Percentiles rank a stretch among this genome's conserved stretches.
Conservation (phyloP, 2,797 vertebrate genomes). For the Nannoperca australis region DNA sequence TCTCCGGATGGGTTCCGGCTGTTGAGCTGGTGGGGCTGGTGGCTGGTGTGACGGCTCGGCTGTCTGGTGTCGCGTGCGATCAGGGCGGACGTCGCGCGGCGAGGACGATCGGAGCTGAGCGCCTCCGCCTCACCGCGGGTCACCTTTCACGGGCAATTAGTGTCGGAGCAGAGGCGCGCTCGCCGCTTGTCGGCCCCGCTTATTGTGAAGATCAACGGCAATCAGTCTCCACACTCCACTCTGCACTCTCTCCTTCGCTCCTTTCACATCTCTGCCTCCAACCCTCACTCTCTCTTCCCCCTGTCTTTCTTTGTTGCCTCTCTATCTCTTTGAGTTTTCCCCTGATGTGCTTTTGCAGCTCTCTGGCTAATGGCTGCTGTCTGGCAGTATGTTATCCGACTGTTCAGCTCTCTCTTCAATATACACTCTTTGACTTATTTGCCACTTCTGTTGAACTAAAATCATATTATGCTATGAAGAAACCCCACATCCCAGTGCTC, state of each 20-base stretch:
- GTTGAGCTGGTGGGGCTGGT: conserved; percentile 81
- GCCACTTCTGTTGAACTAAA: conserved; percentile 55
- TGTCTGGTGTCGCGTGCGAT: conserved; percentile 95
- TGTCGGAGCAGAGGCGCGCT: conserved; percentile 95
- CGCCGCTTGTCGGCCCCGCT: conserved; percentile 95
- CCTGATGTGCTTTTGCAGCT: conserved; percentile 79
- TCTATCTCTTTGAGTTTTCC: conserved; percentile 74
- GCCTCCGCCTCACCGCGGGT: conserved; percentile 93
- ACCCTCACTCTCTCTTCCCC: conserved; percentile 71
- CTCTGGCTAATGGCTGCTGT: conserved; percentile 75
- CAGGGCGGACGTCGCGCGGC: conserved; percentile 83
- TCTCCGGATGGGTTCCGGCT: conserved; percentile 77
- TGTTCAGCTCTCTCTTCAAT: conserved; percentile 73
- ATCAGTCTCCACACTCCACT: conserved; percentile 84
- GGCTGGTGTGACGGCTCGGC: conserved; percentile 89
- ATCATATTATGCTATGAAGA: conserved; percentile 53
- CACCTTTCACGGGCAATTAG: conserved; percentile 99
- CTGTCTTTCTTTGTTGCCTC: conserved; percentile 73
- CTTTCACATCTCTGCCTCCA: conserved; percentile 63
- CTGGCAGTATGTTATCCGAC: conserved; percentile 75
- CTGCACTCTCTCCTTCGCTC: conserved; percentile 68
- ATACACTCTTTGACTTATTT: conserved; percentile 61
- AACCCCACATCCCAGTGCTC: conserved; percentile 6
- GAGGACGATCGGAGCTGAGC: conserved; percentile 93
- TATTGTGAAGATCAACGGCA: conserved; percentile 92